Conservation (phyloP, 2,888 invertebrate genomes). For the Yponomeuta plumbellus region DNA sequence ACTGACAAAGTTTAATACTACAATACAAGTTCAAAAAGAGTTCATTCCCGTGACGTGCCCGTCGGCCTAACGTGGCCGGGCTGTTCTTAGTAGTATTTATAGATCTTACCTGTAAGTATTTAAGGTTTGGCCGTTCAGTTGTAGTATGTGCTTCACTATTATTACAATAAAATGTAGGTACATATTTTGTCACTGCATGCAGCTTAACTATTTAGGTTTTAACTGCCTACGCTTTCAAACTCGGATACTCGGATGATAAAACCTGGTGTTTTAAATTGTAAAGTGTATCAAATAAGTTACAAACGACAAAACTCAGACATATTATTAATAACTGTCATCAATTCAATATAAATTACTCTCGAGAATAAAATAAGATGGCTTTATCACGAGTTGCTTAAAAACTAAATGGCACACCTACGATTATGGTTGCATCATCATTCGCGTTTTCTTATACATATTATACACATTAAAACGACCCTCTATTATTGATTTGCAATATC, state of each 20-base stretch:
- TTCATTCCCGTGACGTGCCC: no score
- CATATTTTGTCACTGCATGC: background rate
- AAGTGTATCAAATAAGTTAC: background rate
- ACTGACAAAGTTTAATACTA: no score
- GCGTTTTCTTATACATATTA: background rate
- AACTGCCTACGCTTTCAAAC: background rate
- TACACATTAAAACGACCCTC: background rate
- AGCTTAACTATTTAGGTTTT: background rate
- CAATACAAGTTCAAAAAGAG: no score
- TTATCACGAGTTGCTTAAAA: slow-evolving; percentile 6
- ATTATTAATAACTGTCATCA: background rate
- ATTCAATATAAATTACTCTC: background rate
- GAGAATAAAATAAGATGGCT: background rate
- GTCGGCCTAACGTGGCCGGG: no score
- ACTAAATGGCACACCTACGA: background rate
- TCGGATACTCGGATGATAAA: background rate
- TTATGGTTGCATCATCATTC: background rate
- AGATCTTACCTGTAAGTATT: no score
- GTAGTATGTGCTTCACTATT: no score
- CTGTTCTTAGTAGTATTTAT: no score
- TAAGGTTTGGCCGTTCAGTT: no score
- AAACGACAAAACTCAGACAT: background rate
- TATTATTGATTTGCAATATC: background rate
- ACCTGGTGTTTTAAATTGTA: background rate
- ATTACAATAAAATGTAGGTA: no score